phyloP scores from a whole-genome alignment of 2,888 invertebrate species.

The Cerastoderma edule region DNA sequence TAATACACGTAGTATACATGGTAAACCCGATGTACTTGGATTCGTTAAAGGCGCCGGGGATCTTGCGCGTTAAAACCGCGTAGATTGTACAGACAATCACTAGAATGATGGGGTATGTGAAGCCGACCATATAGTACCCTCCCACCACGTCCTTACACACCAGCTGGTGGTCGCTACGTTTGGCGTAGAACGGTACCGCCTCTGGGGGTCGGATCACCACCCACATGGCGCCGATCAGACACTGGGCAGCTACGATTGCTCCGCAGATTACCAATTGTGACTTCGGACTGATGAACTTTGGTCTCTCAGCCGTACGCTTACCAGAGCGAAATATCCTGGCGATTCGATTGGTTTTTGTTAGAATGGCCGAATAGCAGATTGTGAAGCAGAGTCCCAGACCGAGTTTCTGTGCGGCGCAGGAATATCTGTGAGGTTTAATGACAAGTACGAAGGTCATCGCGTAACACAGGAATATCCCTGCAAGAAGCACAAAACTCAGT shows the following conservation, averaged over 20 bases:
- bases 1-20: constrained; percentile 95
- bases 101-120: constrained; percentile 95
- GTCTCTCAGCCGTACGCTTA: constrained; percentile 83
- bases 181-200: constrained; percentile 95
- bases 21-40: constrained; percentile 86
- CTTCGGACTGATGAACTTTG: constrained; percentile 84
- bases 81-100: constrained; percentile 88
- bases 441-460: constrained; percentile 83
- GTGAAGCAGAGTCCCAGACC: constrained; percentile 84
- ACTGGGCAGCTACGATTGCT: constrained; percentile 81
- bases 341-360: constrained; percentile 84
- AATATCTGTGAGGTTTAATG: constrained; percentile 80
- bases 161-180: constrained; percentile 94
- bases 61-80: constrained; percentile 84
- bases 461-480: constrained; percentile 82
- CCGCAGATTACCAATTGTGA: constrained; percentile 84
- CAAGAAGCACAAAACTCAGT: constrained; percentile 83
- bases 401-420: constrained; percentile 83
- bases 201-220: constrained; percentile 94
- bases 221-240: constrained; percentile 94
- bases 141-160: constrained; percentile 90
- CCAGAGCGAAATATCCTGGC: constrained; percentile 84
- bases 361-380: constrained; percentile 83
- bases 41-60: constrained; percentile 85
- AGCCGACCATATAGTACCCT: constrained; percentile 83